Evolutionary conservation across 37 sponge, comb jelly and placozoan species (phyloP), one percentile per base, ranked within the genome.

Genomic region (Beroe ovata): DNA sequence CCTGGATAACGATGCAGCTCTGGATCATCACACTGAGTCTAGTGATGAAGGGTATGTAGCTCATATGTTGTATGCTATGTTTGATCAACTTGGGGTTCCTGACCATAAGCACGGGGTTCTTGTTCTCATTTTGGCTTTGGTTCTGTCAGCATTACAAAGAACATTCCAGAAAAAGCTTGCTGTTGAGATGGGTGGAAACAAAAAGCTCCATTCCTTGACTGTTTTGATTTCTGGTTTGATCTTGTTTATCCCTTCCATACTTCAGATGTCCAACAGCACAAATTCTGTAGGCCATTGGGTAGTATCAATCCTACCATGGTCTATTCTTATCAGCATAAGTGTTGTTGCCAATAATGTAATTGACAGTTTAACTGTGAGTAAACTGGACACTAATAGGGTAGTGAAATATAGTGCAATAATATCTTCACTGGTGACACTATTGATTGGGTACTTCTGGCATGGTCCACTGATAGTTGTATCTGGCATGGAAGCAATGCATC

Each of bases 101-200:
- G 97, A 96, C 64, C 97, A 96, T 71, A 94, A 93, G 41, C 84
- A 77, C 35, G 95, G 95, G 25, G 88, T 94, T 8, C 91, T 95
- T 18, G 41, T 95, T 16, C 90, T 96, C 34, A 33, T 94, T 40
- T 39, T 89, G 40, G 97, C 92, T 0, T 30, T 96, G 38, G 69
- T 88, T 36, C 60, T 95, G 60, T 60, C 59, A 61, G 63, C 91
- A 2, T 59, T 91, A 20, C 94, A 93, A 89, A 89, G 89, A 35
- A 91, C 64, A 26, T 20, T 90, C 29, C 90, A 89, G 34, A 92
- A 92, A 42, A 93, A 91, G 18, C 91, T 95, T 20, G 92, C 97
- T 11, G 95, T 94, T 0, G 94, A 94, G 19, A 42, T 94, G 8
- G 97, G 84, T 40, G 84, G 84, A 21, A 77, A 77, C 84, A 77